Evolutionary conservation across 2,888 invertebrate genomes (phyloP).

Genomic region (Leucania comma): DNA sequence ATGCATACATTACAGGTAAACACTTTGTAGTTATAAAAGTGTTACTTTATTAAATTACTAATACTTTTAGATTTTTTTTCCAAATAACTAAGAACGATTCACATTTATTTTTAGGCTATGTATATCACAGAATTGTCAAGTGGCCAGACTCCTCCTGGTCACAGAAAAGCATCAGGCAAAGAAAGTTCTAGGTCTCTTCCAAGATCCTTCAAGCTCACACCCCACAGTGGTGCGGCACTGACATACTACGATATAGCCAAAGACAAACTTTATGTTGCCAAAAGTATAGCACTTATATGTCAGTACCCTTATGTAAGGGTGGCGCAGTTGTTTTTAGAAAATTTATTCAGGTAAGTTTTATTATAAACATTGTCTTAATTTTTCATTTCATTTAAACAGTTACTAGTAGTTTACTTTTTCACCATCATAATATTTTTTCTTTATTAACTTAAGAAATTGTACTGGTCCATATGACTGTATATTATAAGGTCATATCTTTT

Average conservation of each 20-base stretch:
- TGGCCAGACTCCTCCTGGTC: conserved; percentile 92
- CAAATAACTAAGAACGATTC: conserved; percentile 4
- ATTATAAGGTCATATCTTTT: too few species aligned
- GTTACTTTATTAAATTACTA: neutral
- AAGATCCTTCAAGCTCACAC: conserved; percentile 96
- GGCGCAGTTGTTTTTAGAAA: conserved; percentile 96
- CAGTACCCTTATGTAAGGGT: conserved; percentile 97
- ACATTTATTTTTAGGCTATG: conserved; percentile 93
- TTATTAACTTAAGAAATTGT: too few species aligned
- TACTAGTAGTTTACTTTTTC: too few species aligned
- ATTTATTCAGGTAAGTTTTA: conserved; percentile 94
- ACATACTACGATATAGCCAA: conserved; percentile 98
- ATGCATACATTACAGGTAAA: conserved; percentile 97
- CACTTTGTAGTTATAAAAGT: neutral
- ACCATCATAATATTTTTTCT: too few species aligned
- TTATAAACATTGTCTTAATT: neutral
- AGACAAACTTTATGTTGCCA: conserved; percentile 98
- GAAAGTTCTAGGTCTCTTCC: conserved; percentile 96
- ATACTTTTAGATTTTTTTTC: neutral
- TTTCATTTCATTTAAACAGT: neutral
- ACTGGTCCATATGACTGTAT: too few species aligned
- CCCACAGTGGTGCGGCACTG: conserved; percentile 94
- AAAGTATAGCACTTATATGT: conserved; percentile 98
- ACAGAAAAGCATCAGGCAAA: conserved; percentile 90
- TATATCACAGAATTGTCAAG: conserved; percentile 97